phyloP scores from a whole-genome alignment of 2,113 vertebrate genomes.

The Mystacornis crossleyi region DNA sequence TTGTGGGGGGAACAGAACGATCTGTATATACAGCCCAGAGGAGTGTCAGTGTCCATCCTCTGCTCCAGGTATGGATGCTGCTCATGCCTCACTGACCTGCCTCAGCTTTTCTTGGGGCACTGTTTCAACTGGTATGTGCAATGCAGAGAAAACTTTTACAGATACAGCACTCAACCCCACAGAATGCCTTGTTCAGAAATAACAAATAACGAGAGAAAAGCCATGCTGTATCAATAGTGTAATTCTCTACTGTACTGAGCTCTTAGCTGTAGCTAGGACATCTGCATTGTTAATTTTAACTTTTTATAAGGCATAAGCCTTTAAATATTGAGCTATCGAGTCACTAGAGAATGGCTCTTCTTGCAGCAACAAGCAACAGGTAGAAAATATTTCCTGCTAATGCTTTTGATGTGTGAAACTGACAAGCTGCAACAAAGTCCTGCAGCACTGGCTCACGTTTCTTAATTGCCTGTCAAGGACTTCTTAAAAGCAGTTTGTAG shows the following conservation, averaged over 20 bases:
- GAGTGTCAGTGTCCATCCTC: background rate
- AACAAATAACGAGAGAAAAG: background rate
- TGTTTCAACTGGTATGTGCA: background rate
- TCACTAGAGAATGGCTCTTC: background rate
- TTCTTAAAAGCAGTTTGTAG: background rate
- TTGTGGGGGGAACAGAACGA: background rate
- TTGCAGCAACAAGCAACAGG: background rate
- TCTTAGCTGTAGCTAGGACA: background rate
- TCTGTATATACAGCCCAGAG: background rate
- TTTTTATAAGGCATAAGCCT: background rate
- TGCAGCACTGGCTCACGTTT: background rate
- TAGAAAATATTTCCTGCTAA: background rate
- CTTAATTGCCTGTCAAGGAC: background rate
- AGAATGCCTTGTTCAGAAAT: background rate
- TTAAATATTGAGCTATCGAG: background rate
- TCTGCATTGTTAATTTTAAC: background rate
- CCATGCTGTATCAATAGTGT: rapidly evolving
- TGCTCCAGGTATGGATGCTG: background rate
- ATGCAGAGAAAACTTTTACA: background rate
- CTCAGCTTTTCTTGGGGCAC: background rate
- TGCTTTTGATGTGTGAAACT: background rate
- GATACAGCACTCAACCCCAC: background rate
- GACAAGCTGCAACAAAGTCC: rapidly evolving
- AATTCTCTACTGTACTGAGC: background rate
- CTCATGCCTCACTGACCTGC: background rate